Conservation (phyloP, 2,113 vertebrate genomes). For the Anseranas semipalmata region DNA sequence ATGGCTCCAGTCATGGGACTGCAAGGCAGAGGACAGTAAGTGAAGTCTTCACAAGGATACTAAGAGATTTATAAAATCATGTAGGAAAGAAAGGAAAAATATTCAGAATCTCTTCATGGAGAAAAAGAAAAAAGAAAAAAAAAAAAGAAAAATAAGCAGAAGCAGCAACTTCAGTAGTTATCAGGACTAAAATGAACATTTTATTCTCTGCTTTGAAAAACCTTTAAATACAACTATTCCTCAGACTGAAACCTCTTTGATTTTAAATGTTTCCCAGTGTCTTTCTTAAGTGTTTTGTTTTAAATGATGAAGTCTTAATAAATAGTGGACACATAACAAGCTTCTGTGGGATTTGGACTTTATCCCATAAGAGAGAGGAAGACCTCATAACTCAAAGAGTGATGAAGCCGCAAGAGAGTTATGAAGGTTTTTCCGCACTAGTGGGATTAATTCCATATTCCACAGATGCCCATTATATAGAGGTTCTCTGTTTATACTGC, state of each 20-base stretch:
- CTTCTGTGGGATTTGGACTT: constrained; percentile 75
- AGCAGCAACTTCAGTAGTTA: constrained; percentile 31
- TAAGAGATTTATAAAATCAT: constrained; percentile 36
- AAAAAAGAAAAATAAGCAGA: constrained; percentile 30
- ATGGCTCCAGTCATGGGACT: not conserved
- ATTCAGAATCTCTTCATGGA: constrained; percentile 25
- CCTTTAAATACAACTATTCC: constrained; percentile 49
- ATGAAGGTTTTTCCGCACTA: constrained; percentile 74
- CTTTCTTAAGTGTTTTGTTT: constrained; percentile 76
- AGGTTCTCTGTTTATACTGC: constrained; percentile 74
- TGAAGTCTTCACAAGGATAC: not conserved
- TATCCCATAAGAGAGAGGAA: constrained; percentile 72
- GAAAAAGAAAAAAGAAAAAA: not conserved
- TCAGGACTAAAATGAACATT: constrained; percentile 43
- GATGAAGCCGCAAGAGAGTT: constrained; percentile 77
- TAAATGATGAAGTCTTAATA: constrained; percentile 73
- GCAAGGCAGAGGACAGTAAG: constrained; percentile 6
- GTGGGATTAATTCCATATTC: constrained; percentile 77
- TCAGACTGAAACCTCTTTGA: constrained; percentile 59
- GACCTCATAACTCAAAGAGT: constrained; percentile 76
- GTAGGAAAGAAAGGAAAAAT: constrained; percentile 45
- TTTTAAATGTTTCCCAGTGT: constrained; percentile 68
- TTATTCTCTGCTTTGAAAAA: constrained; percentile 55
- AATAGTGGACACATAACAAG: constrained; percentile 73
- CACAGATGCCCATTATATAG: constrained; percentile 76